Conservation (phyloP, 2,797 vertebrate species). For the Micropoecilia bifurca region DNA sequence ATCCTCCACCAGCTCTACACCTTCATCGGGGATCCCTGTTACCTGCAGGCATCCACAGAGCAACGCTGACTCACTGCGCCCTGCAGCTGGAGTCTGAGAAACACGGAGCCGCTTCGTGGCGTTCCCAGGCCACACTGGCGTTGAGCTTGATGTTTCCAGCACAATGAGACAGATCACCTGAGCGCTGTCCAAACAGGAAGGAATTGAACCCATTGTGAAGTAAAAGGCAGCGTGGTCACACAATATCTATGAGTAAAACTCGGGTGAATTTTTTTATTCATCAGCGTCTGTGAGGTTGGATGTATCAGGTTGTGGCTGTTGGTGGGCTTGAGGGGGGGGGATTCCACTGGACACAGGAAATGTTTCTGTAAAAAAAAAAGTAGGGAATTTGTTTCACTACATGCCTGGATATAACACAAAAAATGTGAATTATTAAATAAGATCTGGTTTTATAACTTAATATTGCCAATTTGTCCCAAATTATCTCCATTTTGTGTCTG, state of each 20-base stretch:
- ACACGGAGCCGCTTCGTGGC: slow-evolving; percentile 16
- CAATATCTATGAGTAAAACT: slow-evolving; percentile 10
- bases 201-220: slow-evolving; percentile 16
- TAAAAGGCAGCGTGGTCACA: neutral
- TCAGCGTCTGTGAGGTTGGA: neutral
- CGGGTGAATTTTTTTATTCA: slow-evolving; percentile 2
- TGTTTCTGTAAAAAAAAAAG: slow-evolving; percentile 1
- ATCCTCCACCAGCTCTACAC: slow-evolving; percentile 28
- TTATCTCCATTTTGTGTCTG: neutral
- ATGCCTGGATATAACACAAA: slow-evolving; percentile 24
- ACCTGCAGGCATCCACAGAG: slow-evolving; percentile 57
- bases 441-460: neutral
- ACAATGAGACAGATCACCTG: slow-evolving; percentile 34
- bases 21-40: slow-evolving; percentile 47
- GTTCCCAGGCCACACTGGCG: slow-evolving; percentile 37
- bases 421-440: slow-evolving; percentile 25
- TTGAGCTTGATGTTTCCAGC: slow-evolving; percentile 25
- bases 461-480: neutral
- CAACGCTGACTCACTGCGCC: slow-evolving; percentile 57
- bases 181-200: slow-evolving; percentile 12
- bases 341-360: slow-evolving; percentile 36
- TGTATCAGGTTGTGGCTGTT: slow-evolving; percentile 8
- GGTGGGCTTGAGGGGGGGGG: slow-evolving; percentile 11
- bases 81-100: slow-evolving; percentile 27
- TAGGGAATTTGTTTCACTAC: slow-evolving; percentile 30